phyloP scores from a whole-genome alignment of 1,140 invertebrate species.

The Aphelenchoides besseyi region DNA sequence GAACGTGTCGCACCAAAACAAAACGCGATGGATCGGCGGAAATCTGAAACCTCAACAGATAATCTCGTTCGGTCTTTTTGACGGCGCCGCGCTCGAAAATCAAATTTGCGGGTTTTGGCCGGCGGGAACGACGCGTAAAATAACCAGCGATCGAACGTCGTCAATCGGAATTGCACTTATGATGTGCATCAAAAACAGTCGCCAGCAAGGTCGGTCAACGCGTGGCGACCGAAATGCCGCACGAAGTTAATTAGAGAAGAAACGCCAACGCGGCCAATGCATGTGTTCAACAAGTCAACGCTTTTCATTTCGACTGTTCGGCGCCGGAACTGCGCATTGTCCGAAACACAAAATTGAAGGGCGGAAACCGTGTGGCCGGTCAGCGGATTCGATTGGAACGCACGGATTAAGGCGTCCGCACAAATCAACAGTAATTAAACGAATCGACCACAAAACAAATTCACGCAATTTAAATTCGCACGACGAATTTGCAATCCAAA shows the following conservation, averaged over 20 bases:
- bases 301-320: background rate
- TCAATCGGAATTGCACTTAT: background rate
- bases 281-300: background rate
- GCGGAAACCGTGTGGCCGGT: background rate
- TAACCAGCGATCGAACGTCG: background rate
- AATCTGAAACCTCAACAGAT: background rate
- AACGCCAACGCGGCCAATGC: background rate
- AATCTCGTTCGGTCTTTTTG: background rate
- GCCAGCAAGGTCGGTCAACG: background rate
- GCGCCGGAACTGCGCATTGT: background rate
- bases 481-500: background rate
- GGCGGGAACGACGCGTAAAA: background rate
- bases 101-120: background rate
- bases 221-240: background rate
- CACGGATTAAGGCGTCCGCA: too few species aligned
- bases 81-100: background rate
- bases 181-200: background rate
- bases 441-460: too few species aligned
- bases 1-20: background rate
- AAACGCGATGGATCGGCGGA: background rate
- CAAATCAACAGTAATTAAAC: too few species aligned
- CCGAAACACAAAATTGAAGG: background rate
- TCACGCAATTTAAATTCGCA: too few species aligned
- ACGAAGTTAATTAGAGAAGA: background rate
- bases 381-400: too few species aligned